Base-by-base conservation (phyloP, 2,797 vertebrate species). In the Lithobates sylvaticus region DNA sequence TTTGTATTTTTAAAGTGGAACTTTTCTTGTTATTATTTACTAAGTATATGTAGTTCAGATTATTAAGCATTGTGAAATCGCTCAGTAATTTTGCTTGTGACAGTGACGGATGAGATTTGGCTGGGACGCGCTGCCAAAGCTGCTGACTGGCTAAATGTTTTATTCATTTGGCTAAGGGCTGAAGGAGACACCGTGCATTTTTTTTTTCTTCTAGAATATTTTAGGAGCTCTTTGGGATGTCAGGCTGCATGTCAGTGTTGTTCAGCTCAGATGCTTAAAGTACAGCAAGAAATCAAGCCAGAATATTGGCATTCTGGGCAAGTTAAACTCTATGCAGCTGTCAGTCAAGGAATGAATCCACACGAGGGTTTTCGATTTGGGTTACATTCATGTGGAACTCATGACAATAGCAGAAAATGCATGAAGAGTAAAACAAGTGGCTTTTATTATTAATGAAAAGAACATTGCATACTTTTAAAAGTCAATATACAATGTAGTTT, bases 81-180 rank as follows among this genome's bases (percentile, higher is more conserved):
- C 93, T 93, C 88, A 92, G 93, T 93, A 93, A 94, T 94, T 92
- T 93, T 93, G 89, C 89, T 89, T 72, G 88, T 93, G 96, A 96
- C 94, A 78, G 92, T 97, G 97, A 97, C 96, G 92, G 95, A 97
- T 97, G 95, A 93, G 92, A 92, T 93, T 93, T 94, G 91, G 94
- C 94, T 93, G 89, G 90, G 91, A 91, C 90, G 93, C 91, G 94
- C 92, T 93, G 91, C 93, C 93, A 92, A 95, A 95, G 95, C 94
- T 96, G 95, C 96, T 97, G 96, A 97, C 96, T 96, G 94, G 95
- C 92, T 93, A 89, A 91, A 96, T 97, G 95, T 95, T 93, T 97
- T 96, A 97, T 97, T 96, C 95, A 97, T 96, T 94, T 95, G 93
- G 91, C 93, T 93, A 90, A 90, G 93, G 92, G 92, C 92, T 95